Conservation (phyloP, 2,113 vertebrate species). For the Sinosuthora webbiana region DNA sequence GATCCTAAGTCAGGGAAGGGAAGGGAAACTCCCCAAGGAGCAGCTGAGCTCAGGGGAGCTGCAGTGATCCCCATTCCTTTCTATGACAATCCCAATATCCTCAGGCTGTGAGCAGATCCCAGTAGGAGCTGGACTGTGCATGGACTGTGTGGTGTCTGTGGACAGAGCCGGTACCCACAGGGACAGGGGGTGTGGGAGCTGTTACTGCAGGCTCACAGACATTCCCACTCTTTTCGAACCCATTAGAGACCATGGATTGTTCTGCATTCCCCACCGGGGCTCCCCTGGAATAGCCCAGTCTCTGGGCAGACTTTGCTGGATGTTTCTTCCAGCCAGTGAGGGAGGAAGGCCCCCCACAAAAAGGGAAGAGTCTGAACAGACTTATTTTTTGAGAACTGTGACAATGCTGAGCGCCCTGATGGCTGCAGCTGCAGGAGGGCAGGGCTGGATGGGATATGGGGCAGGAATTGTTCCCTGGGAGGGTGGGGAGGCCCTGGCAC, state of each 20-base stretch:
- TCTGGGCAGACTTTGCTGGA: neutral
- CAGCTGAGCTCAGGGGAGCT: neutral
- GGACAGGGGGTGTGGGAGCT: neutral
- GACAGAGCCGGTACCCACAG: neutral
- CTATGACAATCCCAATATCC: neutral
- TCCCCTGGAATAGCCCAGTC: neutral
- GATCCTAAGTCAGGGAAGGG: neutral
- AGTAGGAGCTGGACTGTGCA: neutral
- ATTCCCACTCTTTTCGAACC: neutral
- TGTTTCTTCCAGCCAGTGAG: neutral
- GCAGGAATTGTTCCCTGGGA: fast-evolving
- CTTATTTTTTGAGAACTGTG: neutral
- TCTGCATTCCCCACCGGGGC: neutral
- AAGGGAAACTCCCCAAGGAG: neutral
- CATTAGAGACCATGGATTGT: no score
- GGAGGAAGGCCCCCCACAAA: neutral
- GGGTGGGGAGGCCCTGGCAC: neutral
- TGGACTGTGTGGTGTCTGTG: neutral
- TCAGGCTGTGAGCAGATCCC: neutral
- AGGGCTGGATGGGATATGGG: neutral
- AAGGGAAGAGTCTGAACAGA: no score
- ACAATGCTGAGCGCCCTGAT: no score
- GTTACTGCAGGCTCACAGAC: neutral
- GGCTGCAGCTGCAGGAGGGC: neutral
- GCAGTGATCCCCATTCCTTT: neutral